Conservation (phyloP, 2,113 vertebrate genomes). For the Silurus glanis region DNA sequence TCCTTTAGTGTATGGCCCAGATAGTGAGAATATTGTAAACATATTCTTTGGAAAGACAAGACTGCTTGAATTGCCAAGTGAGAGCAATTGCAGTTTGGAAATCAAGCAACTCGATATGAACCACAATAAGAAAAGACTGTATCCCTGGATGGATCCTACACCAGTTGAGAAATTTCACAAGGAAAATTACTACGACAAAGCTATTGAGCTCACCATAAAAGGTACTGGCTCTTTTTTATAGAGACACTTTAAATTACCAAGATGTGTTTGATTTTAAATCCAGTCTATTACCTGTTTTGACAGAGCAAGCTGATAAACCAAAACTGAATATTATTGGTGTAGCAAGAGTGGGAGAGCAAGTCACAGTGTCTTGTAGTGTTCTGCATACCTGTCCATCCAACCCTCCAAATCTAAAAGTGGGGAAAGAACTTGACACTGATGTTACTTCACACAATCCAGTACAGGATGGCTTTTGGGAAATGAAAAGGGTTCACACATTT, state of each 20-base stretch:
- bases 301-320: slow-evolving; percentile 57
- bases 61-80: slow-evolving; percentile 1
- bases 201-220: slow-evolving; percentile 20
- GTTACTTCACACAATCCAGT: background rate
- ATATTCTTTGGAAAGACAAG: slow-evolving; percentile 1
- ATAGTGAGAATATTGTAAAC: background rate
- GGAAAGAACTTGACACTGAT: background rate
- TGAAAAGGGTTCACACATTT: slow-evolving; percentile 42
- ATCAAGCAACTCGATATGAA: background rate
- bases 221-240: background rate
- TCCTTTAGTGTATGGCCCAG: slow-evolving; percentile 20
- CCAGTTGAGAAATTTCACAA: slow-evolving; percentile 13
- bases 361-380: slow-evolving; percentile 59
- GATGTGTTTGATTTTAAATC: background rate
- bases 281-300: slow-evolving; percentile 39
- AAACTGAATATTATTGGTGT: slow-evolving; percentile 51
- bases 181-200: slow-evolving; percentile 25
- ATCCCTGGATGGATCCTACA: slow-evolving; percentile 35
- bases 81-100: slow-evolving; percentile 36
- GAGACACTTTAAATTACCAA: background rate
- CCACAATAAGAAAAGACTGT: slow-evolving; percentile 13
- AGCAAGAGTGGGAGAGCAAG: slow-evolving; percentile 56
- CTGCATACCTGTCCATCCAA: slow-evolving; percentile 52
- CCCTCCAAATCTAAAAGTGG: slow-evolving; percentile 51
- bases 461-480: slow-evolving; percentile 30